Percentiles rank a stretch among this genome's conserved stretches.
These are phyloP conservation scores for Malachius bipustulatus DNA, from an alignment of 2,888 invertebrate species.

Conservation along the genomic window DNA sequence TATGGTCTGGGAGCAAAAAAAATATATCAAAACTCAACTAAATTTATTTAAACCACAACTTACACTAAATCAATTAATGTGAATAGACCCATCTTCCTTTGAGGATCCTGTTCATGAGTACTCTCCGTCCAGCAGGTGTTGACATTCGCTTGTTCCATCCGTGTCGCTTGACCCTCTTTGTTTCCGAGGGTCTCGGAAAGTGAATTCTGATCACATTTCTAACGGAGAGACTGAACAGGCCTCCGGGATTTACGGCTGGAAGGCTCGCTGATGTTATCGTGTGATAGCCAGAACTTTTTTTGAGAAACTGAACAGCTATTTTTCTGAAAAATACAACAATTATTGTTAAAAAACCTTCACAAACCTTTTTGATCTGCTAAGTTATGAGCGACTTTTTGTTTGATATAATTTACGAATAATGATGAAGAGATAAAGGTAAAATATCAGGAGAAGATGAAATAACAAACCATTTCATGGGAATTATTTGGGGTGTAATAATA, in stretches of 20 bases:
- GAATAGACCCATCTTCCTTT: constrained; percentile 58
- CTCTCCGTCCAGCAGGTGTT: constrained; percentile 53
- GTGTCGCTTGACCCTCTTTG: constrained; percentile 54
- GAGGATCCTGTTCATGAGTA: constrained; percentile 63
- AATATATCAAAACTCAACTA: no score
- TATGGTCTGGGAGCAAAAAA: no score
- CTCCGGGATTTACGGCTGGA: constrained; percentile 23
- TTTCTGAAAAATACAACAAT: constrained; percentile 9
- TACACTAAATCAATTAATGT: constrained; percentile 42
- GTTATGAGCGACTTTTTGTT: no score
- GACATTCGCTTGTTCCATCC: constrained; percentile 61
- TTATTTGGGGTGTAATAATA: no score
- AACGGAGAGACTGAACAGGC: constrained; percentile 27
- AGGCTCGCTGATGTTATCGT: constrained; percentile 10
- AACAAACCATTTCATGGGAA: no score
- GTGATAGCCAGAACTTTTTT: constrained; percentile 13
- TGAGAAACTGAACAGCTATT: constrained; percentile 9
- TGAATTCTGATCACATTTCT: constrained; percentile 49
- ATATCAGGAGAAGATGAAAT: no score
- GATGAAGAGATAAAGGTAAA: no score
- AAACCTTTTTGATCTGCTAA: no score
- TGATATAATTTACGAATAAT: no score
- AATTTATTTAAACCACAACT: background rate
- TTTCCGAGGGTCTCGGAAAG: constrained; percentile 66
- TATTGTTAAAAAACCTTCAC: no score